phyloP scores from a whole-genome alignment of 2,797 vertebrate species.

The Macropodus opercularis region DNA sequence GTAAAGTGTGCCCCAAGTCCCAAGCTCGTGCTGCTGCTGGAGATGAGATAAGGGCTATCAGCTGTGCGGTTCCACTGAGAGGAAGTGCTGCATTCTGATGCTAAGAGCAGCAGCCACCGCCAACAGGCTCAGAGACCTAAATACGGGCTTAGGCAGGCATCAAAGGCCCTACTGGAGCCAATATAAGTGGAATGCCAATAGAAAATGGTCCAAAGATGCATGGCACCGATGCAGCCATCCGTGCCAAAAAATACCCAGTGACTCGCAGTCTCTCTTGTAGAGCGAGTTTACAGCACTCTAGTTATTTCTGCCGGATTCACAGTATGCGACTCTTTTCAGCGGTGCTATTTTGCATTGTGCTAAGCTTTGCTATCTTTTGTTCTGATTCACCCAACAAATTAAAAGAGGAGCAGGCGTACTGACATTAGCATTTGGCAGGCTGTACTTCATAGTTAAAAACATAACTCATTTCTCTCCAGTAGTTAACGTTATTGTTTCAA shows the following conservation, averaged over 20 bases:
- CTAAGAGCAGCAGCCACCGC: constrained; percentile 50
- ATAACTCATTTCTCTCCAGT: constrained; percentile 67
- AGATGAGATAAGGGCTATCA: constrained; percentile 81
- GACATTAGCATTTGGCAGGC: constrained; percentile 53
- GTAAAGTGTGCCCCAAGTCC: constrained; percentile 60
- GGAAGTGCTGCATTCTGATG: constrained; percentile 68
- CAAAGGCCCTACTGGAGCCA: constrained; percentile 55
- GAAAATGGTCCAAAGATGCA: constrained; percentile 53
- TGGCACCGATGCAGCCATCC: constrained; percentile 55
- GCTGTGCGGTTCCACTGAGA: constrained; percentile 70
- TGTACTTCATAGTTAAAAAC: constrained; percentile 53
- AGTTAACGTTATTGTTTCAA: constrained; percentile 76
- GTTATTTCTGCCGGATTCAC: constrained; percentile 49
- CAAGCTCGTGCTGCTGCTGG: constrained; percentile 64
- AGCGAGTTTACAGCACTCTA: constrained; percentile 52
- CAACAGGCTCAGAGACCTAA: constrained; percentile 52
- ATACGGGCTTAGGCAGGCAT: constrained; percentile 54
- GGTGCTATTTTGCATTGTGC: constrained; percentile 23
- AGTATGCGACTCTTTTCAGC: constrained; percentile 19
- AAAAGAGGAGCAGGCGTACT: constrained; percentile 43
- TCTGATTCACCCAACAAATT: constrained; percentile 33
- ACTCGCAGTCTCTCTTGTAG: constrained; percentile 37
- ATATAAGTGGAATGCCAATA: constrained; percentile 63
- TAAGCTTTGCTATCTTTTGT: constrained; percentile 49
- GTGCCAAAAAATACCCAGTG: constrained; percentile 50